Evolutionary conservation across 1,140 invertebrate genomes (phyloP).

Genomic region (Polypedilum pembai): DNA sequence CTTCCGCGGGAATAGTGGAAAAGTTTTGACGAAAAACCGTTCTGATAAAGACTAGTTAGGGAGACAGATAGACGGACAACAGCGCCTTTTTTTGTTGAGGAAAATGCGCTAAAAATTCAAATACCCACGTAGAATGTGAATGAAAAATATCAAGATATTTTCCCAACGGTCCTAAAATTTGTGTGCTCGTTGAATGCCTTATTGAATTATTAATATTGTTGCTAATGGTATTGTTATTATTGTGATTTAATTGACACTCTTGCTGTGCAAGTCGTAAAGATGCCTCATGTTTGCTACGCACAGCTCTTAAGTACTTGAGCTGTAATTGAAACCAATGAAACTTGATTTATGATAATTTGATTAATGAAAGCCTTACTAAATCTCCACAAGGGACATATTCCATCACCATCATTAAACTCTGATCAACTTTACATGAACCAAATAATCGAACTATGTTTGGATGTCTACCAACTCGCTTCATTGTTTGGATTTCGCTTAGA

Average conservation of each 20-base stretch:
- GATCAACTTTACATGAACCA: conserved; percentile 64
- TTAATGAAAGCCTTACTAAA: conserved; percentile 52
- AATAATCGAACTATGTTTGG: conserved; percentile 69
- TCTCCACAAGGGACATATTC: conserved; percentile 75
- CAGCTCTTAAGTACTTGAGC: conserved; percentile 20
- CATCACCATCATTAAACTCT: conserved; percentile 64
- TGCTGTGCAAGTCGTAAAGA: conserved; percentile 41
- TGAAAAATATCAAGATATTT: conserved; percentile 5
- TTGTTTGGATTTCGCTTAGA: conserved; percentile 66
- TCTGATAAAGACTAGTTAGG: not conserved
- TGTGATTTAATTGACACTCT: conserved; percentile 1
- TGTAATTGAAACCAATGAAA: not conserved
- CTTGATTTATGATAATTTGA: not conserved
- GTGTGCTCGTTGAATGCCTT: conserved; percentile 29
- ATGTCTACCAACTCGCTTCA: conserved; percentile 70
- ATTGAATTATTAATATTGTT: conserved; percentile 21
- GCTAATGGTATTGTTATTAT: not conserved
- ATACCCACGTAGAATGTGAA: conserved; percentile 20
- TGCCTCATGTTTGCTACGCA: conserved; percentile 22
- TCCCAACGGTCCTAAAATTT: not conserved
- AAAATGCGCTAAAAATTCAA: no score
- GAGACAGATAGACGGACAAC: not conserved
- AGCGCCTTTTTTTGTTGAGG: no score
- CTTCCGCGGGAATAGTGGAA: no score
- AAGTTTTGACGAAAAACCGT: not conserved